Percentiles rank a stretch among this genome's conserved stretches.
These are phyloP conservation scores for Agriotes lineatus DNA, from an alignment of 2,888 invertebrate species.

Conservation along the genomic window DNA sequence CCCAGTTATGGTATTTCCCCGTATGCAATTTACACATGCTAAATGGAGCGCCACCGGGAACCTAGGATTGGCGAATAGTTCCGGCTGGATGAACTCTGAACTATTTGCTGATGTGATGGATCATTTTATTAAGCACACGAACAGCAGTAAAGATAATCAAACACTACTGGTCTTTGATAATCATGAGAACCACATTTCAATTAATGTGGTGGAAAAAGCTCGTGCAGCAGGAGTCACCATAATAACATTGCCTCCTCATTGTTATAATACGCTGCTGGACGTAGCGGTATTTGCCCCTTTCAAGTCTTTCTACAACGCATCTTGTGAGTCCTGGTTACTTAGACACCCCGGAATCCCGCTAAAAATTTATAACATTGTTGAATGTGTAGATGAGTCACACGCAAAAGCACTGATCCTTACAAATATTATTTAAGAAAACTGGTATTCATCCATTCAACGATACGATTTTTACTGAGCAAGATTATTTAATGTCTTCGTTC, in stretches of 20 bases:
- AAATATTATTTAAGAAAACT: no score
- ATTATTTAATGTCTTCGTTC: slow-evolving; percentile 1
- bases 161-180: slow-evolving; percentile 57
- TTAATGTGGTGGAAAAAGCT: slow-evolving; percentile 49
- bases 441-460: slow-evolving; percentile 48
- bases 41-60: slow-evolving; percentile 47
- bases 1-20: background rate
- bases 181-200: slow-evolving; percentile 50
- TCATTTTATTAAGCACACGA: slow-evolving; percentile 57
- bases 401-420: no score
- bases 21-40: background rate
- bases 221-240: slow-evolving; percentile 59
- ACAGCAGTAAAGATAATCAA: slow-evolving; percentile 52
- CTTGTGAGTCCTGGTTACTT: no score
- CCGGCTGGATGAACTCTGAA: slow-evolving; percentile 60
- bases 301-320: no score
- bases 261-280: slow-evolving; percentile 60
- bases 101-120: slow-evolving; percentile 57
- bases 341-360: no score
- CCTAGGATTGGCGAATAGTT: slow-evolving; percentile 56
- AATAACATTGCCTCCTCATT: slow-evolving; percentile 61
- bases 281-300: slow-evolving; percentile 55
- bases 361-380: no score
- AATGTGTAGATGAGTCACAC: no score
- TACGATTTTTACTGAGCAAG: slow-evolving; percentile 49